Conservation (phyloP, 2,888 invertebrate species). For the Synergus japonicus region DNA sequence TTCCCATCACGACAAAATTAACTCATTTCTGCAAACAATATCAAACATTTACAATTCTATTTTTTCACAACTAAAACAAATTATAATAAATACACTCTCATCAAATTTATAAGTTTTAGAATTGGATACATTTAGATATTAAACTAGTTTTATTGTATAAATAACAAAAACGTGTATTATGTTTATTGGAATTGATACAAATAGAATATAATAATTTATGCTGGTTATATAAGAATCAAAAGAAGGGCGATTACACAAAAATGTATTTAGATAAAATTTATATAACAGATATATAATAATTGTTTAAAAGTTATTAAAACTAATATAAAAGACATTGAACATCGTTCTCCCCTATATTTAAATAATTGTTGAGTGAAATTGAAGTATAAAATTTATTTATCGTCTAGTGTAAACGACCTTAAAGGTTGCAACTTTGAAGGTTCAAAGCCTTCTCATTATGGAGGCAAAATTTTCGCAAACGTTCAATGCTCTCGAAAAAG, state of each 20-base stretch:
- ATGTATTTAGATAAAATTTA: not conserved
- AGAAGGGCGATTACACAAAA: too few relatives aligned
- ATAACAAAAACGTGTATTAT: not conserved
- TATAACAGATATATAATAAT: not conserved
- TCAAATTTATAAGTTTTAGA: not conserved
- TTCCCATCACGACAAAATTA: not conserved
- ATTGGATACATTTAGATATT: not conserved
- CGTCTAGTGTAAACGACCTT: conserved; percentile 34
- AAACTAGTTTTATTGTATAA: not conserved
- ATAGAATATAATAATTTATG: too few relatives aligned
- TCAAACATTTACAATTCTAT: not conserved
- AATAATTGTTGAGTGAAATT: conserved; percentile 27
- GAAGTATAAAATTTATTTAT: conserved; percentile 24
- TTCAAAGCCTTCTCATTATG: conserved; percentile 5
- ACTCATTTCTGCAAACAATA: not conserved
- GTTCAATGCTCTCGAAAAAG: not conserved
- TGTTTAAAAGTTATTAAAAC: not conserved
- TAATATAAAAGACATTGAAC: not conserved
- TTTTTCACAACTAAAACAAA: not conserved
- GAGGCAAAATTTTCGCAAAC: not conserved
- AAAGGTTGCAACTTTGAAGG: conserved; percentile 27
- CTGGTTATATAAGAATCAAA: too few relatives aligned
- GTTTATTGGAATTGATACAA: too few relatives aligned
- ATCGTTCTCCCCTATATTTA: conserved; percentile 23
- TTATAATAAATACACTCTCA: not conserved